Evolutionary conservation across 2,888 invertebrate species (phyloP).

Genomic region (Campoletis raptor): DNA sequence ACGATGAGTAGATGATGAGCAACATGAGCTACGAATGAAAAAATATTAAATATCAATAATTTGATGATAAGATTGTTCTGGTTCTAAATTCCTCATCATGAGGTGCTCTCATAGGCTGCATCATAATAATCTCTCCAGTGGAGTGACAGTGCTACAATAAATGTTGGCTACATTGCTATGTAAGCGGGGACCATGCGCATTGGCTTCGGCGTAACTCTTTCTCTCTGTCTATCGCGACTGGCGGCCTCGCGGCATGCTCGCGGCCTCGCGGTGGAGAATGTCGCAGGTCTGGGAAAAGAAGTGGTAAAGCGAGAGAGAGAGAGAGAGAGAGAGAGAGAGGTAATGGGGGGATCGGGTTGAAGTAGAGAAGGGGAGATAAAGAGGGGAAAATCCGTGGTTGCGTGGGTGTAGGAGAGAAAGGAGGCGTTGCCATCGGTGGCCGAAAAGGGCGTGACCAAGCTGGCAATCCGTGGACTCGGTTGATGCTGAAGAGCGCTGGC

Average conservation of each 20-base stretch:
- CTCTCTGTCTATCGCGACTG: slow-evolving; percentile 32
- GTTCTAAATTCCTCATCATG: background rate
- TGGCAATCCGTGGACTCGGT: slow-evolving; percentile 58
- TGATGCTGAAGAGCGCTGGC: slow-evolving; percentile 63
- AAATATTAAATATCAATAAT: background rate
- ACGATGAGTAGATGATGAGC: background rate
- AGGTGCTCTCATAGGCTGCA: background rate
- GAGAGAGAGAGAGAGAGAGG: slow-evolving; percentile 9
- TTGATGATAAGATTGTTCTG: background rate
- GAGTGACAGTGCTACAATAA: slow-evolving; percentile 20
- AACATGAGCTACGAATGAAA: background rate
- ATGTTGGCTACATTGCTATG: background rate
- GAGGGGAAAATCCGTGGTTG: slow-evolving; percentile 62
- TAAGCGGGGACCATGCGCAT: slow-evolving; percentile 17
- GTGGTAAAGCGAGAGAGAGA: slow-evolving; percentile 5
- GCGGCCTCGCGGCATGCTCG: slow-evolving; percentile 47
- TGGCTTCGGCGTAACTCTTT: background rate
- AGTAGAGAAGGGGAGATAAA: slow-evolving; percentile 12
- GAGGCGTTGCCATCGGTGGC: slow-evolving; percentile 76
- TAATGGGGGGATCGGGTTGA: slow-evolving; percentile 43
- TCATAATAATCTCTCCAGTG: background rate
- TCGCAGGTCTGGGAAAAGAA: slow-evolving; percentile 43
- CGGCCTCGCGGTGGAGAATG: slow-evolving; percentile 64
- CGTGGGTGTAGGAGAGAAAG: slow-evolving; percentile 80
- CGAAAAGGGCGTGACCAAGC: slow-evolving; percentile 79